Evolutionary conservation across 2,113 vertebrate genomes (phyloP), one percentile per base, ranked within the genome.

Genomic region (Rousettus leschenaultii): DNA sequence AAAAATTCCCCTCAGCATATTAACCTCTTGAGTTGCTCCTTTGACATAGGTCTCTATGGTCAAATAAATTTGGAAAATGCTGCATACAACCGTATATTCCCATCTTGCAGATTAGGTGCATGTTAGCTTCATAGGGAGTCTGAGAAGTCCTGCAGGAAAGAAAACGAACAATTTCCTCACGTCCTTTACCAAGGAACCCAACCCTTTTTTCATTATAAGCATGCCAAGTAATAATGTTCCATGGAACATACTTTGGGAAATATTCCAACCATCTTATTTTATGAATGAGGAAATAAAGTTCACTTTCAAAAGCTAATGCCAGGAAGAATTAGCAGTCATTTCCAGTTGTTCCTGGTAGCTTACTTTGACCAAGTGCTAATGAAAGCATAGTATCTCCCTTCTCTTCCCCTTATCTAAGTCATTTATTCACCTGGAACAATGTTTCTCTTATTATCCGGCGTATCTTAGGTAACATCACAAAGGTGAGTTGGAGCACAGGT

Each of bases 231-330:
- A 57, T 96, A 94, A 55, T 79, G 40, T 93, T 88, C 73, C 91
- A 40, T 94, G 82, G 73, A 90, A 91, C n/a, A 89, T 51, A 63
- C 77, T 95, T 96, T 95, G 55, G 95, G 94, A 95, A 96, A 53
- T 68, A 96, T 92, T 84, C 45, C 83, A 95, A 11, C 74, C 9
- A 0, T 95, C 73, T 74, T 38, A 21, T 89, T 93, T 91, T 95
- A 85, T 94, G 94, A 97, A 95, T 96, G 91, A 91, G 68, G 80
- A 94, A 94, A 90, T 26, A 18, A 79, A 89, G 35, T 85, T 96
- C 78, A 66, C 77, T 97, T 96, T 96, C 79, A 71, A 33, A 57
- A 86, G 48, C 65, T 33, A 87, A 73, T 93, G 79, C 94, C 95
- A 95, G 75, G 83, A 92, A 87, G 75, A 91, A 86, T 79, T 75